A percentile compares a stretch with the other conserved stretches of the same genome.
phyloP scores from a whole-genome alignment of 2,113 vertebrate genomes.

The Cheirogaleus medius region DNA sequence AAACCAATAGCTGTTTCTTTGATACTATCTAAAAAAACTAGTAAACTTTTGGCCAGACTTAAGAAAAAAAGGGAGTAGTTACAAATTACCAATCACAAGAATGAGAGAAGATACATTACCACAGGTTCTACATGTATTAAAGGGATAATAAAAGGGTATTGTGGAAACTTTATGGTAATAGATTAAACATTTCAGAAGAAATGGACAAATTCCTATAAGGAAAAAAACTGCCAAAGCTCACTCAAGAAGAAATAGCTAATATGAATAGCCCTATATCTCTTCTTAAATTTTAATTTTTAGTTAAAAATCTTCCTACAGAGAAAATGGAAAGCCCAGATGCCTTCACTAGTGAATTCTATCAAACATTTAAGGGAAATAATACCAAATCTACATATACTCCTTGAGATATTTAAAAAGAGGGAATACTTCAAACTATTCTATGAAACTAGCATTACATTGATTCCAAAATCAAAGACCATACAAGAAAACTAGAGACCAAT shows the following conservation, averaged over 20 bases:
- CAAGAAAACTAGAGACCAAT: not conserved
- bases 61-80: not conserved
- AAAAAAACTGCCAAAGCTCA: not conserved
- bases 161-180: not conserved
- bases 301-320: not conserved
- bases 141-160: not conserved
- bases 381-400: not conserved
- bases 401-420: not conserved
- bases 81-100: not conserved
- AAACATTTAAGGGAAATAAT: not conserved
- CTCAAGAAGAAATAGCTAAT: not conserved
- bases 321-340: not conserved
- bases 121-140: not conserved
- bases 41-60: not conserved
- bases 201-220: not conserved
- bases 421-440: not conserved
- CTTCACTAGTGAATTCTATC: not conserved
- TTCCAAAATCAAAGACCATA: not conserved
- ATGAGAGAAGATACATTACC: not conserved
- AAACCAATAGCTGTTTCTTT: not conserved
- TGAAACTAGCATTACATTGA: not conserved
- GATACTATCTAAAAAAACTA: not conserved
- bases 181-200: not conserved
- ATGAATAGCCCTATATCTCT: not conserved
- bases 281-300: not conserved